A percentile compares a stretch with the other conserved stretches of the same genome.
Evolutionary conservation across 2,113 vertebrate species (phyloP).

Genomic region (Lophochroa leadbeateri): DNA sequence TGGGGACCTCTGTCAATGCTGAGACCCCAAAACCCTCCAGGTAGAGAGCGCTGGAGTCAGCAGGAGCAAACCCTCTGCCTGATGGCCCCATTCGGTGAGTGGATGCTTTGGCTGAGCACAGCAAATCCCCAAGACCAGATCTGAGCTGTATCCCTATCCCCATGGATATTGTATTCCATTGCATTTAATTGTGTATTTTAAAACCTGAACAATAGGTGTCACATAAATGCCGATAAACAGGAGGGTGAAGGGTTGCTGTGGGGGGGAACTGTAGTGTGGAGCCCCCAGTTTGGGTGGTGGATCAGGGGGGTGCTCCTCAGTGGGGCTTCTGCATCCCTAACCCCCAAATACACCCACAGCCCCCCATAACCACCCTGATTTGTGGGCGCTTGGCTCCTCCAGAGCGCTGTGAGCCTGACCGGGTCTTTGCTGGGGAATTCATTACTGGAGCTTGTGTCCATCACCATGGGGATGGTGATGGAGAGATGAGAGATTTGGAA

Average conservation of each 20-base stretch:
- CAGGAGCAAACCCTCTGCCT: not conserved
- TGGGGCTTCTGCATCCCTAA: not conserved
- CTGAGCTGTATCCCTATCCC: not conserved
- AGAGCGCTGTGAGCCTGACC: not conserved
- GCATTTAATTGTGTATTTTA: not conserved
- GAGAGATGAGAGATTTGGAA: not conserved
- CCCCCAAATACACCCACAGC: not conserved
- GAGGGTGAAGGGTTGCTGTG: not conserved
- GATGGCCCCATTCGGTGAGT: accelerated
- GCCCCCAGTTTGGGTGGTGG: not conserved
- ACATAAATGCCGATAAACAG: not conserved
- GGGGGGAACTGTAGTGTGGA: not conserved
- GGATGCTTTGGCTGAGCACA: not conserved
- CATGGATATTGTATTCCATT: not conserved
- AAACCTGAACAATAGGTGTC: not conserved
- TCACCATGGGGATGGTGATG: accelerated
- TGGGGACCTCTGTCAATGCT: not conserved
- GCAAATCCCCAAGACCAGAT: not conserved
- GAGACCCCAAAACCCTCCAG: not conserved
- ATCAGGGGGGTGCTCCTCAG: not conserved
- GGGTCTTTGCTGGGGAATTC: not conserved
- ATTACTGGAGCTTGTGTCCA: not conserved
- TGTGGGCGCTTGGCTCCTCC: not conserved
- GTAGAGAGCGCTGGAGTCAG: not conserved
- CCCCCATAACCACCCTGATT: not conserved